Percentiles rank a stretch among this genome's conserved stretches.
Conservation (phyloP, 2,888 invertebrate species). For the Salticus scenicus region DNA sequence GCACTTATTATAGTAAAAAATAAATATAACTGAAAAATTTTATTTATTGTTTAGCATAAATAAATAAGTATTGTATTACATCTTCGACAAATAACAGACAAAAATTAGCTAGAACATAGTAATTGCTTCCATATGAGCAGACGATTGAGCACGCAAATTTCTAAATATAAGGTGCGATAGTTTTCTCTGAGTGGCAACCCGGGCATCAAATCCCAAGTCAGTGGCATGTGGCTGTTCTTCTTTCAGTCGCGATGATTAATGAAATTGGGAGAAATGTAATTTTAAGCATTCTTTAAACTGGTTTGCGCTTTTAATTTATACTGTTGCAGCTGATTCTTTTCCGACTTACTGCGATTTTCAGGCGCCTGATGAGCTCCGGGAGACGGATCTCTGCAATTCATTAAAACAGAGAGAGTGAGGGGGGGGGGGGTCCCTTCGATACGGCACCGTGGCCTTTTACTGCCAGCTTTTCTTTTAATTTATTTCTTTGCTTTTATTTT, state of each 20-base stretch:
- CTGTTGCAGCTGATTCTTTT: constrained; percentile 67
- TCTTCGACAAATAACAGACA: too few species aligned
- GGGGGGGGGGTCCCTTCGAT: neutral
- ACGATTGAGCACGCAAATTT: too few species aligned
- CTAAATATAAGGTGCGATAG: constrained; percentile 24
- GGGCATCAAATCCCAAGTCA: constrained; percentile 39
- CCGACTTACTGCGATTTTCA: constrained; percentile 55
- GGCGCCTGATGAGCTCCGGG: constrained; percentile 62
- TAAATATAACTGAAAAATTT: too few species aligned
- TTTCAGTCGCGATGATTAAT: constrained; percentile 70
- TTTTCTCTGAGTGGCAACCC: constrained; percentile 41
- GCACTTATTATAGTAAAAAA: too few species aligned
- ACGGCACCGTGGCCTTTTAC: constrained; percentile 6
- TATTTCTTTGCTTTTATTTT: constrained; percentile 18
- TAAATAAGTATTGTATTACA: too few species aligned
- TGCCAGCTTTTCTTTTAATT: constrained; percentile 23
- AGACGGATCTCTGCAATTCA: constrained; percentile 61
- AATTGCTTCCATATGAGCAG: too few species aligned
- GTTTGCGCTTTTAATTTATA: constrained; percentile 70
- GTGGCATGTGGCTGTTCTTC: constrained; percentile 60
- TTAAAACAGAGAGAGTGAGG: neutral
- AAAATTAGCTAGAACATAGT: too few species aligned
- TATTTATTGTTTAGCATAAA: too few species aligned
- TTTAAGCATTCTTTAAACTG: constrained; percentile 71
- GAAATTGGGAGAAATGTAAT: constrained; percentile 70